Evolutionary conservation across 2,888 invertebrate species (phyloP).

Genomic region (Escarpia spicata): DNA sequence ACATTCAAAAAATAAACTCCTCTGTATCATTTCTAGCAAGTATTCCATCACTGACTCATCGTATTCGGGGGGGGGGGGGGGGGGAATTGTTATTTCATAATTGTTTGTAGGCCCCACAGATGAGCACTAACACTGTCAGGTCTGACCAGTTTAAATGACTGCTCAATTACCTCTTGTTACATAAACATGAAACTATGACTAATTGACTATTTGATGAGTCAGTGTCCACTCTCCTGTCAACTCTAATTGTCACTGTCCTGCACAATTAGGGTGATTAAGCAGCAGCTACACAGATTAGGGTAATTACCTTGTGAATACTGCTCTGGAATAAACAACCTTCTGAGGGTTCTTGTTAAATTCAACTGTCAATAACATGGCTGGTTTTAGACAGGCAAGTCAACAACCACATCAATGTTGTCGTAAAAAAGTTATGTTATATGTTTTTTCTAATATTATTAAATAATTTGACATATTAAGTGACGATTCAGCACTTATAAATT

Average conservation of each 20-base stretch:
- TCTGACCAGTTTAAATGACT: background rate
- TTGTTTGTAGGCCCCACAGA: background rate
- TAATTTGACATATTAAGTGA: too few species aligned
- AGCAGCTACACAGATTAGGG: background rate
- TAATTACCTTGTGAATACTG: background rate
- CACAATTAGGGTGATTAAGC: slow-evolving; percentile 16
- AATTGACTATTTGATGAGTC: slow-evolving; percentile 13
- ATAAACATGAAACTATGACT: background rate
- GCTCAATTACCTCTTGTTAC: background rate
- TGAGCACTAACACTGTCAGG: background rate
- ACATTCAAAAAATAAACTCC: background rate
- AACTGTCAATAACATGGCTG: background rate
- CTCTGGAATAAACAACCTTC: background rate
- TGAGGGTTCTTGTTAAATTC: background rate
- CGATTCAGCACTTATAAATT: too few species aligned
- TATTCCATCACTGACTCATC: background rate
- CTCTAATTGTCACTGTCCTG: slow-evolving; percentile 9
- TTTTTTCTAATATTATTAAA: too few species aligned
- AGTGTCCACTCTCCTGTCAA: background rate
- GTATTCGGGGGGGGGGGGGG: background rate
- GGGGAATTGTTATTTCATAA: background rate
- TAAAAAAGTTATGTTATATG: background rate
- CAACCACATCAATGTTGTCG: background rate
- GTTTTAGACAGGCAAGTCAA: background rate
- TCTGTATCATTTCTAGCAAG: background rate